Evolutionary conservation across 2,888 invertebrate species (phyloP).

Genomic region (Ochlodes sylvanus): DNA sequence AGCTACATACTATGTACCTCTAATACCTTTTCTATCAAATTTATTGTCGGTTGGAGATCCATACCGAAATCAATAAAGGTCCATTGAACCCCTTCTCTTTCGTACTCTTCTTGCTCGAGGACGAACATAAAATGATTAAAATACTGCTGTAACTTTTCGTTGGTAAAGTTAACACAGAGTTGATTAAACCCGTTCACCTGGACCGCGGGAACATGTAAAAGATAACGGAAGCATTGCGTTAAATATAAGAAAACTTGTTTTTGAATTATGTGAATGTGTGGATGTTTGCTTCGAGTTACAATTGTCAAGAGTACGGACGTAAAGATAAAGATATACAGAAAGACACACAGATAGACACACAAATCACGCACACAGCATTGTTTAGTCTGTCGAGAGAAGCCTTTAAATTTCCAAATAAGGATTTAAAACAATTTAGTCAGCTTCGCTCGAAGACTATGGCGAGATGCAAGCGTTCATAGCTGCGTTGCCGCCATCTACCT

Average conservation of each 20-base stretch:
- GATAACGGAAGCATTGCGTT: constrained; percentile 53
- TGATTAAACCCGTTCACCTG: constrained; percentile 98
- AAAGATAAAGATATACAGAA: constrained; percentile 44
- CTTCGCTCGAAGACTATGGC: constrained; percentile 71
- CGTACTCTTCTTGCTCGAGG: constrained; percentile 97
- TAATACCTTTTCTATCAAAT: constrained; percentile 95
- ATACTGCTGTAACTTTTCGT: constrained; percentile 97
- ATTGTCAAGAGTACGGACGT: constrained; percentile 46
- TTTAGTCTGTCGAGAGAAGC: constrained; percentile 64
- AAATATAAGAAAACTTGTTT: constrained; percentile 33
- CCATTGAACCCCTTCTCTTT: constrained; percentile 96
- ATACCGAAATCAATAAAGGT: constrained; percentile 98
- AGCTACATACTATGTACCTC: constrained; percentile 58
- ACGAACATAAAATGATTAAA: constrained; percentile 99
- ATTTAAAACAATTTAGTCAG: constrained; percentile 44
- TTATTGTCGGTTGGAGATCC: constrained; percentile 96
- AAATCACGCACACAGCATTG: constrained; percentile 73
- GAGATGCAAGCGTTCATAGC: constrained; percentile 80
- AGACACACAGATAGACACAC: constrained; percentile 65
- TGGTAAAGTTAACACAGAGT: constrained; percentile 98
- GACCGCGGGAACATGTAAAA: constrained; percentile 65
- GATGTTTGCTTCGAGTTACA: constrained; percentile 52
- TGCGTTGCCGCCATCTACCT: constrained; percentile 89
- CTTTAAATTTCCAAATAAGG: constrained; percentile 43
- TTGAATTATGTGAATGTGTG: constrained; percentile 49